Conservation (phyloP, 2,888 invertebrate genomes). For the Creontiades dilutus region DNA sequence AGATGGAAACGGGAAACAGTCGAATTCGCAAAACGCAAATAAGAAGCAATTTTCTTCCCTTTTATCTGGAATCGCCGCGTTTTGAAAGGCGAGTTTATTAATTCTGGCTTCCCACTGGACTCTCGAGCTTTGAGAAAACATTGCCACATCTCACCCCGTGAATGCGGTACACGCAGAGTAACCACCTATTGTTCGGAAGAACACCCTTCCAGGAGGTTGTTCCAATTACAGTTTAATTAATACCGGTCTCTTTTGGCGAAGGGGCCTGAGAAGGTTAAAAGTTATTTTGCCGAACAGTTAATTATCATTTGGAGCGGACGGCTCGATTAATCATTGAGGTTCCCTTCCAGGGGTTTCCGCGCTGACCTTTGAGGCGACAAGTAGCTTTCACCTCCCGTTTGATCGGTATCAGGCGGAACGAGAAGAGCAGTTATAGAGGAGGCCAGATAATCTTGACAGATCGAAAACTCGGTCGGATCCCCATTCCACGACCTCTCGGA, state of each 20-base stretch:
- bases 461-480: conserved; percentile 15
- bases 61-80: conserved; percentile 1
- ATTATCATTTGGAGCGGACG: background rate
- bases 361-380: conserved; percentile 36
- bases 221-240: conserved; percentile 22
- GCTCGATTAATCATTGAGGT: conserved; percentile 6
- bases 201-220: background rate
- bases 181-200: conserved; percentile 3
- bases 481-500: conserved; percentile 12
- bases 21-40: background rate
- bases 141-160: background rate
- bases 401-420: conserved; percentile 1
- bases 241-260: background rate
- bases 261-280: background rate
- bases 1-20: background rate
- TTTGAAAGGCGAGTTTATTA: background rate
- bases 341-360: background rate
- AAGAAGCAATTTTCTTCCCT: background rate
- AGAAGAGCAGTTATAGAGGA: background rate
- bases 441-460: background rate
- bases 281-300: background rate
- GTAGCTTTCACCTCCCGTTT: conserved; percentile 32
- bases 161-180: background rate
- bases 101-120: background rate
- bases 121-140: conserved; percentile 24